These are phyloP conservation scores for Ypsolopha sequella DNA, from an alignment of 2,888 invertebrate genomes.

Conservation along the genomic window DNA sequence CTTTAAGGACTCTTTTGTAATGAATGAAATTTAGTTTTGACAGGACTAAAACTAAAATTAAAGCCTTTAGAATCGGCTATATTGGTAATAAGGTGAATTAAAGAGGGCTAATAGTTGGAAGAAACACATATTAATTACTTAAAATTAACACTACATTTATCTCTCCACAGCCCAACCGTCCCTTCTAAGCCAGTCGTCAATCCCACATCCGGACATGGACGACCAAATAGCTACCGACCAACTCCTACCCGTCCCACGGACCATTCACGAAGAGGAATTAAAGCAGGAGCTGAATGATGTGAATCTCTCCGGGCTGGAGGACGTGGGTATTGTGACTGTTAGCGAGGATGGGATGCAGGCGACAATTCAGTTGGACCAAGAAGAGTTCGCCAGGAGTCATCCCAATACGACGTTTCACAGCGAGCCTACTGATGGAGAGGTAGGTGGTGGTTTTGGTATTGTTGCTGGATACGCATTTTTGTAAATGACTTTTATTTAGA, in stretches of 20 bases:
- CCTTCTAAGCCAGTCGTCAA: slow-evolving; percentile 27
- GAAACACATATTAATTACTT: background rate
- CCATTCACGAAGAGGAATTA: slow-evolving; percentile 17
- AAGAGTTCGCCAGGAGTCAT: slow-evolving; percentile 60
- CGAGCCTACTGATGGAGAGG: slow-evolving; percentile 52
- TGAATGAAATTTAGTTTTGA: too few species aligned
- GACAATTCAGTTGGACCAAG: slow-evolving; percentile 49
- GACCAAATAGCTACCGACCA: slow-evolving; percentile 59
- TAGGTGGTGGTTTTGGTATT: slow-evolving; percentile 10
- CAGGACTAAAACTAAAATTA: too few species aligned
- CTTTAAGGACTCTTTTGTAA: too few species aligned
- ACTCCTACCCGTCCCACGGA: slow-evolving; percentile 19
- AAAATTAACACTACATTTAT: background rate
- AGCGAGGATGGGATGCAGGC: slow-evolving; percentile 46
- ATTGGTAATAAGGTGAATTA: too few species aligned
- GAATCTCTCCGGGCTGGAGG: slow-evolving; percentile 36
- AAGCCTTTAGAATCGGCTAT: too few species aligned
- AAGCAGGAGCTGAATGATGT: slow-evolving; percentile 26
- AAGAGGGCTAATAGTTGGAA: too few species aligned
- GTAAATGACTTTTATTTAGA: too few species aligned
- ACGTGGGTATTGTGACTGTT: slow-evolving; percentile 58
- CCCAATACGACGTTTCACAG: slow-evolving; percentile 65
- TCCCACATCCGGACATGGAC: slow-evolving; percentile 51
- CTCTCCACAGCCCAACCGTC: slow-evolving; percentile 29
- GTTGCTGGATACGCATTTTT: too few species aligned